Conservation (phyloP, 2,888 invertebrate species). For the Erebia palarica region DNA sequence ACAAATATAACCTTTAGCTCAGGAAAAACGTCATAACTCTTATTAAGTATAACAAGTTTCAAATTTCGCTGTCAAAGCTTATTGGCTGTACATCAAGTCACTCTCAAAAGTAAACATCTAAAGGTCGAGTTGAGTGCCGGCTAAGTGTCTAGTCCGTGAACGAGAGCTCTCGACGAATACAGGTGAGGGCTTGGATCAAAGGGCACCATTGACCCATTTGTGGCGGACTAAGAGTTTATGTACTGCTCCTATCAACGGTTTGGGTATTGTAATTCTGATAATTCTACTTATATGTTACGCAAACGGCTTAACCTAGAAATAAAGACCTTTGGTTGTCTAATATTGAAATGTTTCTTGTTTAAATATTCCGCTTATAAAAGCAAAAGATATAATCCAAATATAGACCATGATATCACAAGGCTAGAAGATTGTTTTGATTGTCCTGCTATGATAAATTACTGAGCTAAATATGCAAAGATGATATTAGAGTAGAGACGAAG, state of each 20-base stretch:
- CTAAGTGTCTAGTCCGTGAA: conserved; percentile 71
- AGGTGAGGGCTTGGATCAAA: conserved; percentile 76
- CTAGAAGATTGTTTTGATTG: too few relatives aligned
- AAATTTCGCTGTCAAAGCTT: conserved; percentile 36
- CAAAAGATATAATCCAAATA: too few relatives aligned
- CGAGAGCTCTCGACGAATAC: conserved; percentile 62
- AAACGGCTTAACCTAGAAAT: too few relatives aligned
- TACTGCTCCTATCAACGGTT: conserved; percentile 27
- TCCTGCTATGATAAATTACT: too few relatives aligned
- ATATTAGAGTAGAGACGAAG: too few relatives aligned
- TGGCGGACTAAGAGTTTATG: conserved; percentile 57
- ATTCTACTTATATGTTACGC: background rate
- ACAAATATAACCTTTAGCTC: background rate
- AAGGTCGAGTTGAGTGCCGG: conserved; percentile 55
- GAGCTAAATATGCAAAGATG: too few relatives aligned
- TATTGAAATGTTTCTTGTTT: too few relatives aligned
- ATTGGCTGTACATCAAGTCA: conserved; percentile 41
- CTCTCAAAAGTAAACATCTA: conserved; percentile 60
- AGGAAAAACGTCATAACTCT: conserved; percentile 7
- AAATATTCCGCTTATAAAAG: too few relatives aligned
- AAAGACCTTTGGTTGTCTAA: too few relatives aligned
- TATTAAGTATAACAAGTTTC: conserved; percentile 7
- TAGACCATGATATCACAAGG: too few relatives aligned
- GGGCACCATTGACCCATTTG: conserved; percentile 75
- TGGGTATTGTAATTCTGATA: conserved; percentile 13